A percentile compares a stretch with the other conserved stretches of the same genome.
Conservation (phyloP, 23 tunicate species). For the Trididemnum nubilum region DNA sequence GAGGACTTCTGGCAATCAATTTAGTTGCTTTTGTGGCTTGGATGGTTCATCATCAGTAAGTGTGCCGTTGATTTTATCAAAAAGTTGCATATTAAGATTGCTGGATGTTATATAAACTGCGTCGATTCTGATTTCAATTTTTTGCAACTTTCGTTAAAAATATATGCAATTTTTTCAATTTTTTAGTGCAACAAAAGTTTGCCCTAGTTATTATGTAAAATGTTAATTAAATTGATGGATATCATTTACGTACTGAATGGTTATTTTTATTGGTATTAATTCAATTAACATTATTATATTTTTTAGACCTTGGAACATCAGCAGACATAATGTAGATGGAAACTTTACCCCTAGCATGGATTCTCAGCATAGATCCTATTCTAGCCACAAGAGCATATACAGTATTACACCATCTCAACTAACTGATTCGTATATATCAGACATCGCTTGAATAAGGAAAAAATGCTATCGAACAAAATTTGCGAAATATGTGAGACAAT, state of each 20-base stretch:
- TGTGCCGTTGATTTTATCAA: too few relatives aligned
- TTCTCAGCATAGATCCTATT: neutral
- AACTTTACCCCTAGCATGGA: neutral
- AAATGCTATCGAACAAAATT: too few relatives aligned
- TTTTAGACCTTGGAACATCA: neutral
- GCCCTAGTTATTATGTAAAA: too few relatives aligned
- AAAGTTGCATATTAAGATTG: too few relatives aligned
- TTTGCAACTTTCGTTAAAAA: too few relatives aligned
- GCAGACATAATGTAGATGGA: neutral
- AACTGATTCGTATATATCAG: neutral
- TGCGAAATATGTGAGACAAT: too few relatives aligned
- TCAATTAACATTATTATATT: too few relatives aligned
- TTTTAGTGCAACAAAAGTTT: too few relatives aligned
- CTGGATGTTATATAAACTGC: too few relatives aligned
- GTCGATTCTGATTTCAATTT: too few relatives aligned
- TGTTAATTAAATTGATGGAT: too few relatives aligned
- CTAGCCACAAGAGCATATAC: neutral
- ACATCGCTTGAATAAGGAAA: neutral
- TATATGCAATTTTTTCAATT: too few relatives aligned
- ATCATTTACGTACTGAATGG: neutral
- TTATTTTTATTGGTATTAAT: neutral
- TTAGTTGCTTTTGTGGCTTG: conserved; percentile 24
- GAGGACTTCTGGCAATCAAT: conserved; percentile 30
- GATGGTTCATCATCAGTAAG: conserved; percentile 1
- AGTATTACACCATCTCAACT: neutral